phyloP scores from a whole-genome alignment of 2,797 vertebrate genomes.

The Propithecus perrieri region DNA sequence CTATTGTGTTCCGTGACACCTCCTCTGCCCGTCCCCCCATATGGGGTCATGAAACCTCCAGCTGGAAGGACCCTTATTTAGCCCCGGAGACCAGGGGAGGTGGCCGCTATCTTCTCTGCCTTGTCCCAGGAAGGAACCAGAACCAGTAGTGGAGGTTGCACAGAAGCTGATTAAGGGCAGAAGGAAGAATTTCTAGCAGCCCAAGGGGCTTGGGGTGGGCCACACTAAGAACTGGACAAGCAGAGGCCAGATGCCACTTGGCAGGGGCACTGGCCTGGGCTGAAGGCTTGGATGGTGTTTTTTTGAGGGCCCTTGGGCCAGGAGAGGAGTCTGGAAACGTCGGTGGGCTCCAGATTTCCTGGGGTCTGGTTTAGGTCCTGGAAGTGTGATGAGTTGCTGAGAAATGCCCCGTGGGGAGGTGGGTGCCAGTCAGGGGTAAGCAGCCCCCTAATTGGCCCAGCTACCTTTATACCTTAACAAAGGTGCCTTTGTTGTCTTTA shows the following conservation, averaged over 20 bases:
- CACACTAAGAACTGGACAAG: not conserved
- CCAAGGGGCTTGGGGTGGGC: not conserved
- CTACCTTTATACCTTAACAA: not conserved
- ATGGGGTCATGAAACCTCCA: not conserved
- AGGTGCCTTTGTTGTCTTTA: not conserved
- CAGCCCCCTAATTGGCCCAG: not conserved
- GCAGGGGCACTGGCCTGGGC: not conserved
- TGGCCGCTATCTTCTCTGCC: not conserved
- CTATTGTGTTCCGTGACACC: not conserved
- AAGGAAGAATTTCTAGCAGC: not conserved
- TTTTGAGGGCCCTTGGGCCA: not conserved
- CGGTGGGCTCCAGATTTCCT: not conserved
- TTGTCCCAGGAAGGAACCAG: not conserved
- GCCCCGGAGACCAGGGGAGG: not conserved
- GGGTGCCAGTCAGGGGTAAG: not conserved
- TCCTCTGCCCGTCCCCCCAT: not conserved
- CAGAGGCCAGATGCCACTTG: not conserved
- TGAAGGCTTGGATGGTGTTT: not conserved
- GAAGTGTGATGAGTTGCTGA: not conserved
- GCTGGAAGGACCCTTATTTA: not conserved
- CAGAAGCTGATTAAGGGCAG: not conserved
- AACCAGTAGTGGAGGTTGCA: not conserved
- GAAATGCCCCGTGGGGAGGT: not conserved
- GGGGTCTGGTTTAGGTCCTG: not conserved
- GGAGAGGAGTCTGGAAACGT: not conserved